Evolutionary conservation across 1,140 invertebrate species (phyloP).

Genomic region (Aphis gossypii): DNA sequence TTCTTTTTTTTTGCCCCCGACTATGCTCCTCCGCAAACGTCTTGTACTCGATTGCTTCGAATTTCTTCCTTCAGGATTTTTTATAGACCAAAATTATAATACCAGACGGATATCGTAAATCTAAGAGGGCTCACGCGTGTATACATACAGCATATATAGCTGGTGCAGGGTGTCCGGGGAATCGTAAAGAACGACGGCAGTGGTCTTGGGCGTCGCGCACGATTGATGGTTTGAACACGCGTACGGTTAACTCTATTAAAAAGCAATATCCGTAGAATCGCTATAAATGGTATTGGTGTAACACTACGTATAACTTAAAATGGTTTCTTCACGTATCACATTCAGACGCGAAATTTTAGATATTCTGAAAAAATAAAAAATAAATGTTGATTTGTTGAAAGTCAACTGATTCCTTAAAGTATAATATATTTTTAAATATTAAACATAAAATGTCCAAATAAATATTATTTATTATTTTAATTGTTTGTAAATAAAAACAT

Average conservation of each 20-base stretch:
- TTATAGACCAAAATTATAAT: slow-evolving; percentile 57
- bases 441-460: not conserved
- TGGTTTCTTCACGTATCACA: not conserved
- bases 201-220: slow-evolving; percentile 19
- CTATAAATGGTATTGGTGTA: slow-evolving; percentile 37
- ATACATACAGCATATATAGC: not conserved
- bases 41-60: slow-evolving; percentile 35
- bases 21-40: not conserved
- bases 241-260: slow-evolving; percentile 48
- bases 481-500: not conserved
- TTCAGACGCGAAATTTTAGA: not conserved
- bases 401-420: not conserved
- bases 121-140: not conserved
- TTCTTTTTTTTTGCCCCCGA: slow-evolving; percentile 11
- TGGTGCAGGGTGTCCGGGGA: slow-evolving; percentile 8
- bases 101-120: slow-evolving; percentile 54
- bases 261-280: slow-evolving; percentile 39
- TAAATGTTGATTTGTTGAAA: not conserved
- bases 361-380: not conserved
- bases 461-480: not conserved
- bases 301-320: slow-evolving; percentile 3
- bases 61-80: slow-evolving; percentile 40
- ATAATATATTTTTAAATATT: not conserved
- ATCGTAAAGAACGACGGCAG: slow-evolving; percentile 53
- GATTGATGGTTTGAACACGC: slow-evolving; percentile 44